Percentiles rank a stretch among this genome's conserved stretches.
Evolutionary conservation across 2,888 invertebrate genomes (phyloP).

Genomic region (Synanthedon formicaeformis): DNA sequence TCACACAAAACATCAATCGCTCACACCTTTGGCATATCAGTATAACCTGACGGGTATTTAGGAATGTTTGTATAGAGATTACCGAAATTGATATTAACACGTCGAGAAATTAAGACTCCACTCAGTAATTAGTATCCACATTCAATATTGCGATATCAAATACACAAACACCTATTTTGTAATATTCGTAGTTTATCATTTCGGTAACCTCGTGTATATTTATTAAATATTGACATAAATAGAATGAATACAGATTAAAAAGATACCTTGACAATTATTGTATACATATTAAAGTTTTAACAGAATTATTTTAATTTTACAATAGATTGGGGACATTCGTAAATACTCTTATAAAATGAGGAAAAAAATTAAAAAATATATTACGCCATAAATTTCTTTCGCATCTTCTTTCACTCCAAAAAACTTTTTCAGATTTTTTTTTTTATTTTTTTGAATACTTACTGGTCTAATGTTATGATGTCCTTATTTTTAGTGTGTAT

Average conservation of each 20-base stretch:
- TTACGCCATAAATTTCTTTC: constrained; percentile 10
- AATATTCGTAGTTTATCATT: neutral
- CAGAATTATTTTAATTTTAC: neutral
- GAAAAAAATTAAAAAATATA: neutral
- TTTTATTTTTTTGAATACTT: constrained; percentile 63
- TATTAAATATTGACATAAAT: too few relatives aligned
- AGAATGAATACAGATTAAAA: too few relatives aligned
- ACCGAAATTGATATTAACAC: neutral
- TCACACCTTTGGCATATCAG: constrained; percentile 7
- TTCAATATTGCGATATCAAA: too few relatives aligned
- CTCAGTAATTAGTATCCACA: too few relatives aligned
- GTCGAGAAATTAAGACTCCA: too few relatives aligned
- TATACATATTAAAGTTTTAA: too few relatives aligned
- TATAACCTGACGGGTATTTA: constrained; percentile 1
- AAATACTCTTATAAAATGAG: neutral
- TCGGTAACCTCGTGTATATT: neutral
- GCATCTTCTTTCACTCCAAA: constrained; percentile 1
- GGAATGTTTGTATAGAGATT: constrained; percentile 2
- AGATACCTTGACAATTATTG: too few relatives aligned
- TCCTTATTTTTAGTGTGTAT: constrained; percentile 91
- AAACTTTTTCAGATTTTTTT: neutral
- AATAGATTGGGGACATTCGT: neutral
- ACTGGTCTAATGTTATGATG: constrained; percentile 96
- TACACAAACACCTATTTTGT: too few relatives aligned
- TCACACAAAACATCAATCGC: constrained; percentile 6